phyloP scores from a whole-genome alignment of 2,797 vertebrate genomes.

The Scolopax rusticola region DNA sequence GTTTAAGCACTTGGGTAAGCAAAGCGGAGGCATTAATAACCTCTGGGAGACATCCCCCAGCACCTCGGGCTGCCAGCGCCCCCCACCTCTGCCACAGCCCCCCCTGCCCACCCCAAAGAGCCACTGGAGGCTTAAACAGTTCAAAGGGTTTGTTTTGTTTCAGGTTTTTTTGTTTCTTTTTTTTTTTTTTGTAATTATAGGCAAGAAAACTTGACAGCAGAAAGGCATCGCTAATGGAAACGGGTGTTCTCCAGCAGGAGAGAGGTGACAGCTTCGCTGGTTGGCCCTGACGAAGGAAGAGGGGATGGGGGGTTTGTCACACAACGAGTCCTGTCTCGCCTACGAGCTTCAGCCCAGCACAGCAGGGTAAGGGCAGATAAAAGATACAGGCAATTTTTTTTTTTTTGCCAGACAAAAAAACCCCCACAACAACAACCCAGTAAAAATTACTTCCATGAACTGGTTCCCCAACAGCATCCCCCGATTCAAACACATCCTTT shows the following conservation, averaged over 20 bases:
- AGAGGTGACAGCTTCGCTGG: background rate
- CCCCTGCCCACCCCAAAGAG: background rate
- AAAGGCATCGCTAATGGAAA: background rate
- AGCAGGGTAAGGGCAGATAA: background rate
- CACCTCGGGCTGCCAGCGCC: background rate
- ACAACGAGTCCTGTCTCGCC: background rate
- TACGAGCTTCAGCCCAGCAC: background rate
- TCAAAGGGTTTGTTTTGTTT: background rate
- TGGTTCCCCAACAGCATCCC: background rate
- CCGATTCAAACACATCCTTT: background rate
- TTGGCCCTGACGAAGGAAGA: background rate
- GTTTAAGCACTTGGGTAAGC: slow-evolving; percentile 74
- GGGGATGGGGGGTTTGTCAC: background rate
- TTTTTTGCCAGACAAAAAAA: background rate
- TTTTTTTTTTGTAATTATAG: background rate
- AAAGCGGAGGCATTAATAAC: slow-evolving; percentile 72
- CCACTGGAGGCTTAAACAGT: background rate
- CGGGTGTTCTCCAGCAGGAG: rapidly evolving
- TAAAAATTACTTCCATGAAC: background rate
- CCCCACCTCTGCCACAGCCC: background rate
- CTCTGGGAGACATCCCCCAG: background rate
- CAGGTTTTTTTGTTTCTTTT: no score
- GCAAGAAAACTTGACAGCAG: background rate
- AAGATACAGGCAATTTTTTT: background rate
- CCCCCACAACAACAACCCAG: background rate